Base-by-base conservation (phyloP, 2,888 invertebrate species). In the Drosophila stalkeri region DNA sequence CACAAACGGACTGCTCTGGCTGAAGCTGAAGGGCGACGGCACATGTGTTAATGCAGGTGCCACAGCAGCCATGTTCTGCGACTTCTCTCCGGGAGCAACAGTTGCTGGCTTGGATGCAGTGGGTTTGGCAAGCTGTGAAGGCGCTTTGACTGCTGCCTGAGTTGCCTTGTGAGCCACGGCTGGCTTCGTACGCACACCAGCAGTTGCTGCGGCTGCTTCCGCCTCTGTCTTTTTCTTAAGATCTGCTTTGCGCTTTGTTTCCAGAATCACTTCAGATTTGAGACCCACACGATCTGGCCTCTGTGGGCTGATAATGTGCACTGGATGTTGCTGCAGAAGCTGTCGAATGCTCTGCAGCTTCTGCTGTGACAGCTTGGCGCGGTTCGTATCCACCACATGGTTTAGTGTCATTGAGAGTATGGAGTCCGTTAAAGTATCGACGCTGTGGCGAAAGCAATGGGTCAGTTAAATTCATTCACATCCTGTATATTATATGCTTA, bases 251-350 rank as follows among this genome's bases (percentile, higher is more conserved):
- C 87, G 64, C 55, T 90, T 92, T 3, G 91, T 91, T 76, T 93
- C 93, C 16, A 92, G 68, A 56, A 93, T 91, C 1, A 93, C 92
- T 73, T 93, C 93, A 0, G 93, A 93, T 49, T 92, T 92, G 0
- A 93, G 76, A 0, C 92, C 92, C 0, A 91, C 78, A 3, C 92
- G 90, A 80, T 92, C 90, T 0, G 93, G 93, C 20, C 93, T 83
- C 67, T 92, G 91, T 1, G 93, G 93, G 65, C 90, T 92, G 2
- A 93, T 91, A 1, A 89, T 87, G 4, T 82, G 73, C 31, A 92
- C 83, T 43, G 83, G 81, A 31, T 90, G 90, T 20, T 90, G 85
- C 18, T 88, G 79, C 16, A 91, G 64, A 20, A 87, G 66, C 18
- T 90, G 74, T 0, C 92, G 87, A 6, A 93, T 90, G 16, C 81